Conservation (phyloP, 2,888 invertebrate genomes). For the Eulithis testata region DNA sequence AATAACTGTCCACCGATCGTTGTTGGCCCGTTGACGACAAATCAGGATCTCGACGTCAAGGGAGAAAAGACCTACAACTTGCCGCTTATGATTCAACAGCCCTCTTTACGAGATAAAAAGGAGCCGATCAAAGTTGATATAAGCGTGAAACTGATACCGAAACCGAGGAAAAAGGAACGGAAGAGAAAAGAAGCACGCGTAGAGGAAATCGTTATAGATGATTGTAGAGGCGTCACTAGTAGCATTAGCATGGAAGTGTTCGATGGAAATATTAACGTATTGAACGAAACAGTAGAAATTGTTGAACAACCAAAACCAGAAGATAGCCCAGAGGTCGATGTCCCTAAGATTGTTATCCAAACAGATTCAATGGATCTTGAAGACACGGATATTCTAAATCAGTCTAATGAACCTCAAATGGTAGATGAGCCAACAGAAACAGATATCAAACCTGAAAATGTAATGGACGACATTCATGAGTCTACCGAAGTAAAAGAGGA, state of each 20-base stretch:
- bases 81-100: slow-evolving; percentile 83
- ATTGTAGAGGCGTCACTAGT: slow-evolving; percentile 68
- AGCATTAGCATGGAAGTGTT: slow-evolving; percentile 77
- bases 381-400: slow-evolving; percentile 20
- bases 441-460: slow-evolving; percentile 16
- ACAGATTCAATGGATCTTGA: slow-evolving; percentile 26
- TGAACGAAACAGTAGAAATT: slow-evolving; percentile 68
- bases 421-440: slow-evolving; percentile 16
- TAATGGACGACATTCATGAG: slow-evolving; percentile 23
- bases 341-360: slow-evolving; percentile 35
- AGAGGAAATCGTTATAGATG: slow-evolving; percentile 63
- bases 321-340: slow-evolving; percentile 33
- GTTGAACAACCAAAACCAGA: slow-evolving; percentile 47
- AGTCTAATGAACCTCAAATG: slow-evolving; percentile 11
- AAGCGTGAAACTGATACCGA: slow-evolving; percentile 90
- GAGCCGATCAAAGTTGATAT: slow-evolving; percentile 91
- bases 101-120: slow-evolving; percentile 86
- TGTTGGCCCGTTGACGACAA: slow-evolving; percentile 80
- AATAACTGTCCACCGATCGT: slow-evolving; percentile 78
- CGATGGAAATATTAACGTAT: slow-evolving; percentile 66
- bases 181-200: slow-evolving; percentile 65
- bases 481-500: neutral
- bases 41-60: slow-evolving; percentile 77
- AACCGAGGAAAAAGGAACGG: slow-evolving; percentile 77
- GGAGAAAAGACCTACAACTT: slow-evolving; percentile 78